These are phyloP conservation scores for Drosophila seclusa DNA, from an alignment of 2,888 invertebrate species.

Conservation along the genomic window DNA sequence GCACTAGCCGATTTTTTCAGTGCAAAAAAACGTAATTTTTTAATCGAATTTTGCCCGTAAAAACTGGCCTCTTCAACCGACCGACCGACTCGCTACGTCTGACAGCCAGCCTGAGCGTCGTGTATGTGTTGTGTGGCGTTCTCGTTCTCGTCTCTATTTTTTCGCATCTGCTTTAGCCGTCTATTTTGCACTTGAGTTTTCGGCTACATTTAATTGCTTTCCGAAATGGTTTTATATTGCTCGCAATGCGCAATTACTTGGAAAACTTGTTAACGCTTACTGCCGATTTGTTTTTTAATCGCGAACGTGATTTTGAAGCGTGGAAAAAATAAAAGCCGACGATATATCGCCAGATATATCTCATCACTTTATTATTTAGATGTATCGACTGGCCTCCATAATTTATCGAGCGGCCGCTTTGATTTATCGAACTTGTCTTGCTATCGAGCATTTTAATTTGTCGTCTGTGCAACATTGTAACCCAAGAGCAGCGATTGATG, in stretches of 20 bases:
- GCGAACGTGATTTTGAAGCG: conserved; percentile 53
- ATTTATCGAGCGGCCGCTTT: conserved; percentile 14
- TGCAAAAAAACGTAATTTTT: conserved; percentile 62
- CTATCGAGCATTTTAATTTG: conserved; percentile 17
- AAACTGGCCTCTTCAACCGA: conserved; percentile 77
- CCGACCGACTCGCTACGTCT: conserved; percentile 71
- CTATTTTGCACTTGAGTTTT: conserved; percentile 57
- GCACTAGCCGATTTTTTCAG: conserved; percentile 46
- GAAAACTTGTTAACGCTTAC: conserved; percentile 17
- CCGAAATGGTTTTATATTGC: conserved; percentile 1
- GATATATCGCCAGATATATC: conserved; percentile 60
- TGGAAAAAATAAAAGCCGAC: conserved; percentile 64
- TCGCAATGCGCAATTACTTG: conserved; percentile 31
- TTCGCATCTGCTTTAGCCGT: conserved; percentile 70
- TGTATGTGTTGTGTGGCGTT: conserved; percentile 77
- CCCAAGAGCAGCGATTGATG: background rate
- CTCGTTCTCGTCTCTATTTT: conserved; percentile 68
- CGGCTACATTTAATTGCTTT: conserved; percentile 21
- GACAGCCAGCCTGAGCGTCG: conserved; percentile 68
- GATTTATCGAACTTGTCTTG: conserved; percentile 23
- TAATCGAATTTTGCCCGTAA: conserved; percentile 72
- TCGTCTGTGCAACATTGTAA: conserved; percentile 30
- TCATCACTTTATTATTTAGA: conserved; percentile 52
- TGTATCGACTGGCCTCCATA: conserved; percentile 39
- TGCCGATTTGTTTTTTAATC: conserved; percentile 43